Percentiles rank a stretch among this genome's conserved stretches.
Conservation (phyloP, 1,140 invertebrate species). For the Dufourea novaeangliae region DNA sequence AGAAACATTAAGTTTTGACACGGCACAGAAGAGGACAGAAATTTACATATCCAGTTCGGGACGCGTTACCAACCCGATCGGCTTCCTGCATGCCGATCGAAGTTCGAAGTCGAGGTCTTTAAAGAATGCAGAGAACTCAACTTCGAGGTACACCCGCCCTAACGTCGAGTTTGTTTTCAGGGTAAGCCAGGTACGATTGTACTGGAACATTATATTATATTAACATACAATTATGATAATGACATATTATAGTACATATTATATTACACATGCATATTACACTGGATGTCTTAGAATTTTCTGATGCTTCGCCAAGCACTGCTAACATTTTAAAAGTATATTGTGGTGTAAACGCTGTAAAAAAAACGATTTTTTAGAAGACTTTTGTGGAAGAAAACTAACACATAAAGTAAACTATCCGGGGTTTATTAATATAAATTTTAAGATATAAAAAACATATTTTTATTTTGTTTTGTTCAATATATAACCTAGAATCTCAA, state of each 20-base stretch:
- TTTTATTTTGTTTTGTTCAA: too few species aligned
- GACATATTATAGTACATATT: neutral
- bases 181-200: neutral
- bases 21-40: neutral
- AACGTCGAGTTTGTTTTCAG: neutral
- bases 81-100: constrained; percentile 12
- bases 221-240: neutral
- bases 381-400: too few species aligned
- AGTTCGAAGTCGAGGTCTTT: neutral
- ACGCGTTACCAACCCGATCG: constrained; percentile 9
- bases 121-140: neutral
- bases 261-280: too few species aligned
- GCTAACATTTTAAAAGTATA: too few species aligned
- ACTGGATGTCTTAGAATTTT: too few species aligned
- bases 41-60: constrained; percentile 41
- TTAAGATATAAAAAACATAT: too few species aligned
- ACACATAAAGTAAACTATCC: too few species aligned
- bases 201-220: neutral
- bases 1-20: constrained; percentile 19
- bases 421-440: too few species aligned
- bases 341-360: too few species aligned
- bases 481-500: too few species aligned
- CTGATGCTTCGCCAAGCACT: too few species aligned
- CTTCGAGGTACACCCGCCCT: neutral
- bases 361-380: too few species aligned